phyloP scores from a whole-genome alignment of 2,888 invertebrate species.

The Fragum sueziense region DNA sequence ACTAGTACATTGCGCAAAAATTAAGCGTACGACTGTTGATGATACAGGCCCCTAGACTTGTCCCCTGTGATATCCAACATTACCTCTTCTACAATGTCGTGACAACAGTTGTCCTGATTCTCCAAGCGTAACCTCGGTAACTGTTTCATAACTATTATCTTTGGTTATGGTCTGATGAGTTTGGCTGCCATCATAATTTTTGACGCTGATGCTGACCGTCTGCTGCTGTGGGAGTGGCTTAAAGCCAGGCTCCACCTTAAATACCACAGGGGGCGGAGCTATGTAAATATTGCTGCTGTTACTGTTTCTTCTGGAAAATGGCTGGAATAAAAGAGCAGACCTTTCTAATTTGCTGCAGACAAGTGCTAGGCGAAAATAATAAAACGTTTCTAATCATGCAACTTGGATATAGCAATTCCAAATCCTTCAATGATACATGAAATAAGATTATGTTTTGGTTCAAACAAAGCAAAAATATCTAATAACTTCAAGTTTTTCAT shows the following conservation, averaged over 20 bases:
- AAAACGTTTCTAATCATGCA: too few relatives aligned
- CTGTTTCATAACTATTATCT: conserved; percentile 70
- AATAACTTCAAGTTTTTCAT: too few relatives aligned
- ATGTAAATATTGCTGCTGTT: conserved; percentile 60
- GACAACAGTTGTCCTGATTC: conserved; percentile 65
- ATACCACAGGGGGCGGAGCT: conserved; percentile 71
- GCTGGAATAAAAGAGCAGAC: conserved; percentile 27
- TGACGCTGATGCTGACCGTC: conserved; percentile 73
- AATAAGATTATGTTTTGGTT: too few relatives aligned
- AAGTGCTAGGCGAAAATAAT: too few relatives aligned
- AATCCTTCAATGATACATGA: too few relatives aligned
- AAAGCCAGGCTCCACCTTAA: conserved; percentile 79
- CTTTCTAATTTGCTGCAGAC: too few relatives aligned
- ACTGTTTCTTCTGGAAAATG: conserved; percentile 48
- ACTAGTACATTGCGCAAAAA: too few relatives aligned
- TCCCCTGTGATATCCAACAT: too few relatives aligned
- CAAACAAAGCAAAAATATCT: too few relatives aligned
- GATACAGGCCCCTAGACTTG: too few relatives aligned
- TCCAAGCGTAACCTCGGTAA: conserved; percentile 69
- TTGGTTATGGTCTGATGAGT: conserved; percentile 73
- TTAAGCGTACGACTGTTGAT: too few relatives aligned
- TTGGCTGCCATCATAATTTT: conserved; percentile 80
- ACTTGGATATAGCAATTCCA: too few relatives aligned
- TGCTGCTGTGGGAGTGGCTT: conserved; percentile 68
- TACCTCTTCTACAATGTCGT: conserved; percentile 60